Evolutionary conservation across 2,888 invertebrate genomes (phyloP).

Genomic region (Eurytoma californica): DNA sequence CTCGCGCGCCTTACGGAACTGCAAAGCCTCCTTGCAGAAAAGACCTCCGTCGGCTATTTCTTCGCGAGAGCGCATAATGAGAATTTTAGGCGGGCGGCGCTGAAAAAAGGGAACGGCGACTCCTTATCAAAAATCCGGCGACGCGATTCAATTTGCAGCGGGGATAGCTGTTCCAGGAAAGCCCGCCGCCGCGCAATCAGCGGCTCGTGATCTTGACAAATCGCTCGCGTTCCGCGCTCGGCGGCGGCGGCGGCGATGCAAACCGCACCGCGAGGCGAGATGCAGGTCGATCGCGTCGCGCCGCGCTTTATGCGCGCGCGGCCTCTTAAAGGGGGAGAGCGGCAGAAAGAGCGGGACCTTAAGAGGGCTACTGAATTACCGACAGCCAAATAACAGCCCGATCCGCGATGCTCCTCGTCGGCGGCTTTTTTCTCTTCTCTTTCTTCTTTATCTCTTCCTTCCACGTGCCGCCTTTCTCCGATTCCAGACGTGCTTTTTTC

Average conservation of each 20-base stretch:
- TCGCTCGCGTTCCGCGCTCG: constrained; percentile 29
- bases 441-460: constrained; percentile 55
- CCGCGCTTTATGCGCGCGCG: neutral
- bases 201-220: constrained; percentile 53
- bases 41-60: too few species aligned
- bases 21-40: neutral
- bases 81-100: too few species aligned
- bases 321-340: constrained; percentile 55
- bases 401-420: constrained; percentile 64
- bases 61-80: too few species aligned
- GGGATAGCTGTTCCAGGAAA: neutral
- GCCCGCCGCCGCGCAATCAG: constrained; percentile 35
- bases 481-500: constrained; percentile 15
- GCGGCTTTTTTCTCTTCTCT: constrained; percentile 58
- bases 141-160: constrained; percentile 40
- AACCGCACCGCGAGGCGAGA: constrained; percentile 11
- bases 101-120: neutral
- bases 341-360: constrained; percentile 59
- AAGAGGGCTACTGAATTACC: constrained; percentile 69
- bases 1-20: neutral
- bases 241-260: constrained; percentile 4
- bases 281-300: constrained; percentile 61
- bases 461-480: constrained; percentile 54
- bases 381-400: constrained; percentile 69
- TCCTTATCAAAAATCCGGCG: constrained; percentile 31